Conservation (phyloP, 2,797 vertebrate species). For the Coregonus ussuriensis region DNA sequence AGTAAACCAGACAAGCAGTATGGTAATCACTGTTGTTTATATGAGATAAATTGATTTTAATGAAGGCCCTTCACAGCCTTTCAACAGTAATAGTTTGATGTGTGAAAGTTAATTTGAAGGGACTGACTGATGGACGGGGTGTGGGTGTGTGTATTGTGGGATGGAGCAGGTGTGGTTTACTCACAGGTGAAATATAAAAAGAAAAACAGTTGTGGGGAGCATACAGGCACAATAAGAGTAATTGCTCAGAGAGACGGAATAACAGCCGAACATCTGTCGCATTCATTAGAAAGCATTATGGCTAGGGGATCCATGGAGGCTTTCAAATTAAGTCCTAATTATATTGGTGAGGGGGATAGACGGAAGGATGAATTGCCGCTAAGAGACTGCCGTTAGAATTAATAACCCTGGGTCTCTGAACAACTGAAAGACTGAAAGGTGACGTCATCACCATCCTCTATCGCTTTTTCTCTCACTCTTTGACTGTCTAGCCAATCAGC, state of each 20-base stretch:
- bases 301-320: slow-evolving; percentile 72
- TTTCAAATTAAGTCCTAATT: slow-evolving; percentile 82
- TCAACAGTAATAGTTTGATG: slow-evolving; percentile 55
- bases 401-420: slow-evolving; percentile 70
- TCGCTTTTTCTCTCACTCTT: slow-evolving; percentile 18
- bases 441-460: slow-evolving; percentile 53
- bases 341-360: slow-evolving; percentile 74
- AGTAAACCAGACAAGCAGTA: neutral
- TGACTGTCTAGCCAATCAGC: slow-evolving; percentile 47
- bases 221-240: slow-evolving; percentile 66
- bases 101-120: slow-evolving; percentile 73
- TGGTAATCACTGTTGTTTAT: slow-evolving; percentile 52
- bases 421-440: slow-evolving; percentile 63
- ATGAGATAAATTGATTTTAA: slow-evolving; percentile 70
- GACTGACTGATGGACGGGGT: slow-evolving; percentile 35
- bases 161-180: slow-evolving; percentile 70
- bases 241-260: slow-evolving; percentile 75
- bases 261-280: slow-evolving; percentile 81
- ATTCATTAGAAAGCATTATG: slow-evolving; percentile 82
- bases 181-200: slow-evolving; percentile 76
- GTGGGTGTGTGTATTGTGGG: slow-evolving; percentile 26
- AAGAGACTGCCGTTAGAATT: slow-evolving; percentile 64
- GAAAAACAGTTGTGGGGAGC: slow-evolving; percentile 68
- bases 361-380: slow-evolving; percentile 64
- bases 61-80: slow-evolving; percentile 65